A percentile compares a stretch with the other conserved stretches of the same genome.
Conservation (phyloP, 2,888 invertebrate species). For the Xanthia togata region DNA sequence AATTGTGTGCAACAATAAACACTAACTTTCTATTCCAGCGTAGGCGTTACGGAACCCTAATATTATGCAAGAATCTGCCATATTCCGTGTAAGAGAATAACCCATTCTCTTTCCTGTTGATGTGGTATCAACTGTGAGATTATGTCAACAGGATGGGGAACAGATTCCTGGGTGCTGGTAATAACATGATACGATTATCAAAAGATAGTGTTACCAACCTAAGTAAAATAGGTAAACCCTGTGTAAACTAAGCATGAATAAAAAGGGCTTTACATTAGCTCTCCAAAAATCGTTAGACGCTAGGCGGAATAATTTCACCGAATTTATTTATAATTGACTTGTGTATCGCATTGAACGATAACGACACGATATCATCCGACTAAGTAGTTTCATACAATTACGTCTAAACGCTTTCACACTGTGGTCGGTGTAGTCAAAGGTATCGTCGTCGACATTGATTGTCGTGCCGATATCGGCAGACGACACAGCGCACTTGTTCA, state of each 20-base stretch:
- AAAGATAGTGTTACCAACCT: neutral
- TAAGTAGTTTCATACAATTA: too few species aligned
- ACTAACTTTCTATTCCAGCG: constrained; percentile 42
- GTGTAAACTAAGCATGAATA: neutral
- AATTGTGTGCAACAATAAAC: constrained; percentile 37
- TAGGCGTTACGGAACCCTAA: constrained; percentile 31
- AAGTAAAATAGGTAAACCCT: neutral
- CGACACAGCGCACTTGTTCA: too few species aligned
- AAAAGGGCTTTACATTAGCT: neutral
- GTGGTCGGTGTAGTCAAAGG: too few species aligned
- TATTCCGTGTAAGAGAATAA: neutral
- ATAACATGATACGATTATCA: neutral
- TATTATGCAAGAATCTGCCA: constrained; percentile 33
- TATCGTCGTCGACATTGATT: too few species aligned
- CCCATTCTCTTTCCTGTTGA: neutral
- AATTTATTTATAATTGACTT: too few species aligned
- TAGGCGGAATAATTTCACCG: too few species aligned
- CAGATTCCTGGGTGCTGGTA: neutral
- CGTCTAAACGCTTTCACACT: too few species aligned
- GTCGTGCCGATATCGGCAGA: too few species aligned
- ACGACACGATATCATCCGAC: too few species aligned
- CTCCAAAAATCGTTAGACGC: neutral
- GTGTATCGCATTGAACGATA: too few species aligned
- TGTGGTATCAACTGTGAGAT: neutral
- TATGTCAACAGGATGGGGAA: neutral